Evolutionary conservation across 1,140 invertebrate species (phyloP), one percentile per base, ranked within the genome.

Genomic region (Hyles vespertilio): DNA sequence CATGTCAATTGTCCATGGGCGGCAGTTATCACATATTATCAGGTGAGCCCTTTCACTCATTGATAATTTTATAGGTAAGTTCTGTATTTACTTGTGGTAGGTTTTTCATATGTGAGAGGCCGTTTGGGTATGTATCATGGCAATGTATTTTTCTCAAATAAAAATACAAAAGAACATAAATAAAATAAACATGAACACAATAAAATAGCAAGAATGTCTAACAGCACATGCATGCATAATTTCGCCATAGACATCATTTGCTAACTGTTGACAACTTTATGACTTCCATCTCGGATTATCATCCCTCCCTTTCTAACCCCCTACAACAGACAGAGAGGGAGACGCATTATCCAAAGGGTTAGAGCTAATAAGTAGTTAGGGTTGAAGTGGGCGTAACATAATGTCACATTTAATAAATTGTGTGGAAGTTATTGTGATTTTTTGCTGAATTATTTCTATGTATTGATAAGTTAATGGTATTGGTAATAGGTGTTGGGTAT

Each of bases 351-450:
- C 34, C 70, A 74, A 74, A 73, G 62, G 79, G 72, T 76, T 62
- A 69, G 64, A 69, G 62, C 70, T 70, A 74, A 49, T 67, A 72
- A 69, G 60, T 51, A 65, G 56, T 61, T 74, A 81, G 77, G 81
- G 77, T 60, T 72, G 78, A 63, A 80, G 72, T 79, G 70, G 83
- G 83, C 81, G 83, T 76, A 62, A 64, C 69, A 64, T 58, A 50
- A 74, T 71, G 83, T 81, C 83, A 77, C 67, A 75, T 78, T 69
- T 80, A 82, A 84, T 77, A 83, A 84, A 86, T 86, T 70, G 72
- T 60, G 45, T 67, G 74, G 70, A 82, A 83, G 70, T 61, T 66
- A 76, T 67, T 59, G 65, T 50, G 3, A 5, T 40, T 40, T 40
- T 40, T 40, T 8, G 36, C 36, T 53, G 10, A 51, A 32, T 32